These are phyloP conservation scores for Amorpha juglandis DNA, from an alignment of 2,888 invertebrate species.

Conservation along the genomic window DNA sequence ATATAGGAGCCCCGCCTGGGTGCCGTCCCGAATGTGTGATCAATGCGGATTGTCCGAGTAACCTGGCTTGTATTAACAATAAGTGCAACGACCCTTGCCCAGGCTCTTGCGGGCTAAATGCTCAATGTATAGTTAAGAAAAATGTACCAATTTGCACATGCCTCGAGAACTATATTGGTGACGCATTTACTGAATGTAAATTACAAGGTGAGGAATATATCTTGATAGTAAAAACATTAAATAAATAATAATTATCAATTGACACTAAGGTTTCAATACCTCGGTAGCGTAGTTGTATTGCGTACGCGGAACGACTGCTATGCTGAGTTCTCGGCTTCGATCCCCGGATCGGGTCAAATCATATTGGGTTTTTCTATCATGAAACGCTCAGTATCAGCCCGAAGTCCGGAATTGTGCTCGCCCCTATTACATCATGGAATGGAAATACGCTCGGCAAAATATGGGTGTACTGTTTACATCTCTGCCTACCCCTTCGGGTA, in stretches of 20 bases:
- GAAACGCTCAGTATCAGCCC: too few species aligned
- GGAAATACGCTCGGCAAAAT: too few species aligned
- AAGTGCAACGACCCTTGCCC: constrained; percentile 92
- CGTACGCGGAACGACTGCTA: too few species aligned
- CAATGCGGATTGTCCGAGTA: constrained; percentile 90
- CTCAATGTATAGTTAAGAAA: constrained; percentile 87
- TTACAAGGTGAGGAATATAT: constrained; percentile 70
- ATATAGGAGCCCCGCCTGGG: constrained; percentile 88
- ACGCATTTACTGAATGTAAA: constrained; percentile 88
- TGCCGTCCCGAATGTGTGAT: constrained; percentile 89
- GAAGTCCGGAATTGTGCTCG: too few species aligned
- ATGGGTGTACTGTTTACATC: too few species aligned
- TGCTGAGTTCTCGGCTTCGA: too few species aligned
- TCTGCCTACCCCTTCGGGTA: too few species aligned
- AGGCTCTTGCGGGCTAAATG: constrained; percentile 88
- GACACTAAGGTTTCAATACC: too few species aligned
- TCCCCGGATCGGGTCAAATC: too few species aligned
- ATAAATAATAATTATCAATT: background rate
- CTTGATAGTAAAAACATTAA: constrained; percentile 9
- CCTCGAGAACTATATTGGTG: constrained; percentile 87
- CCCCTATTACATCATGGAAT: too few species aligned
- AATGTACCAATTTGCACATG: constrained; percentile 91
- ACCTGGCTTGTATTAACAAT: constrained; percentile 90
- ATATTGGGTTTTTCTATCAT: too few species aligned
- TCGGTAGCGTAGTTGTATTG: too few species aligned